phyloP scores from a whole-genome alignment of 2,113 vertebrate genomes.

The Octodon degus region DNA sequence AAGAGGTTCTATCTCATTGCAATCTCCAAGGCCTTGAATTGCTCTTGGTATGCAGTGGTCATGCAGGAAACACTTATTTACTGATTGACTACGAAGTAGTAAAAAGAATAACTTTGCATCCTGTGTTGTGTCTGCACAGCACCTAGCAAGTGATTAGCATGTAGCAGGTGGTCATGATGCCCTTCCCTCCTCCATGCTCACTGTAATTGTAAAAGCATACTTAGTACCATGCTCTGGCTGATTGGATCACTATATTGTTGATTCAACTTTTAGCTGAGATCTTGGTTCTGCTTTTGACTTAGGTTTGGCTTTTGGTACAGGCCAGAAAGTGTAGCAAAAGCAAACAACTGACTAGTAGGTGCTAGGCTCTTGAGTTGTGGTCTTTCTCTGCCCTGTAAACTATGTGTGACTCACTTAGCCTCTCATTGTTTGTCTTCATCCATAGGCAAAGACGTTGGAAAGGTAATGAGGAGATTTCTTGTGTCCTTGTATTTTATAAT shows the following conservation, averaged over 20 bases:
- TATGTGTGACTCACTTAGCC: constrained; percentile 2
- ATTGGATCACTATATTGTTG: neutral
- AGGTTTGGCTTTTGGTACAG: constrained; percentile 27
- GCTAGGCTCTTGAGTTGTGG: neutral
- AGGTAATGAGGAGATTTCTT: neutral
- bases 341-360: neutral
- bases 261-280: constrained; percentile 22
- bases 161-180: neutral
- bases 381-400: constrained; percentile 31
- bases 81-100: neutral
- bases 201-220: constrained; percentile 3
- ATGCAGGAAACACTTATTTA: constrained; percentile 50
- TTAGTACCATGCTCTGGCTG: neutral
- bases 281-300: constrained; percentile 46
- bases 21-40: constrained; percentile 37
- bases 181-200: neutral
- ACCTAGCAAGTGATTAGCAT: neutral
- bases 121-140: neutral
- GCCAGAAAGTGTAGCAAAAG: neutral
- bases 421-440: constrained; percentile 21
- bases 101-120: neutral
- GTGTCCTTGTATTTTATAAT: neutral
- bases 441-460: neutral
- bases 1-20: constrained; percentile 33
- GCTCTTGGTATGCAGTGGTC: neutral